Conservation (phyloP, 2,888 invertebrate genomes). For the Byasa hedistus region DNA sequence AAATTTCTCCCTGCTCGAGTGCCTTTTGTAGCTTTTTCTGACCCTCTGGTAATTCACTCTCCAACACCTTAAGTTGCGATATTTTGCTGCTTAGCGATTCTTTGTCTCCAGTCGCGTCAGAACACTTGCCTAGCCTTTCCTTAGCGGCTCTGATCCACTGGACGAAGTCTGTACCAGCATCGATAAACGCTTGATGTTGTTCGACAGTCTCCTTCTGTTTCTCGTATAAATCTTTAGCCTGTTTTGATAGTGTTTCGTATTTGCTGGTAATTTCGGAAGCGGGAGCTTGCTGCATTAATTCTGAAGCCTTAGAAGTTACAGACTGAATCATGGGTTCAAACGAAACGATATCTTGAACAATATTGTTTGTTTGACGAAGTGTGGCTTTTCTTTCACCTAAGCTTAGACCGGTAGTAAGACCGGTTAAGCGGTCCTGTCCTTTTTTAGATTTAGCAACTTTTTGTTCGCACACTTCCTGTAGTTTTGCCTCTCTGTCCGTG, state of each 20-base stretch:
- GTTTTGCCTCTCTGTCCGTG: conserved; percentile 93
- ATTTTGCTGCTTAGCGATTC: conserved; percentile 92
- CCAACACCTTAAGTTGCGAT: conserved; percentile 90
- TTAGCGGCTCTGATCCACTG: conserved; percentile 96
- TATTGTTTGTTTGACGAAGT: conserved; percentile 93
- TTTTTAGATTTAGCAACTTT: conserved; percentile 89
- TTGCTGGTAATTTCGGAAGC: conserved; percentile 95
- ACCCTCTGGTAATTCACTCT: conserved; percentile 90
- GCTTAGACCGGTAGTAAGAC: conserved; percentile 87
- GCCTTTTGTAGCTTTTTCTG: conserved; percentile 90
- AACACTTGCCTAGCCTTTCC: conserved; percentile 93
- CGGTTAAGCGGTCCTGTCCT: conserved; percentile 83
- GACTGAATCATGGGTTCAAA: conserved; percentile 99
- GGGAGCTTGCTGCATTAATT: conserved; percentile 93
- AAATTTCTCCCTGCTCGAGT: conserved; percentile 90
- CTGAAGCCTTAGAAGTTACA: conserved; percentile 95
- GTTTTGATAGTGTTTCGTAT: conserved; percentile 93
- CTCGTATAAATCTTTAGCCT: conserved; percentile 93
- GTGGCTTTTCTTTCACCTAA: conserved; percentile 93
- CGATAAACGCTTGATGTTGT: conserved; percentile 94
- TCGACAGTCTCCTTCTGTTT: conserved; percentile 94
- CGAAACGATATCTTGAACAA: conserved; percentile 97
- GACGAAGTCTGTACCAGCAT: conserved; percentile 94
- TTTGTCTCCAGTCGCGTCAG: conserved; percentile 95
- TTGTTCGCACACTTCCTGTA: conserved; percentile 93